Evolutionary conservation across 2,797 vertebrate genomes (phyloP).

Genomic region (Octomys mimax): DNA sequence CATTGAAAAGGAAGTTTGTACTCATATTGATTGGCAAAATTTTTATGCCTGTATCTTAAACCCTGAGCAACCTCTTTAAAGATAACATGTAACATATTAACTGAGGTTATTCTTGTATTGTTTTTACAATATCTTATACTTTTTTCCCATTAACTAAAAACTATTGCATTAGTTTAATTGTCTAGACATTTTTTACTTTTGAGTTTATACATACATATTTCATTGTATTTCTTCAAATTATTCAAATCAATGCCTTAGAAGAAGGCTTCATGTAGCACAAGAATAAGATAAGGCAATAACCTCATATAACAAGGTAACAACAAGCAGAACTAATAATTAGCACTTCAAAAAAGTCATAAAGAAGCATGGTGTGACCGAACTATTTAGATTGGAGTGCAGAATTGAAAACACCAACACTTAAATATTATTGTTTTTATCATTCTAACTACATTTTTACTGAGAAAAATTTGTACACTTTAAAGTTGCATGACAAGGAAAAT

Average conservation of each 20-base stretch:
- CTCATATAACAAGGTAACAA: not conserved
- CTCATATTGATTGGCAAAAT: too few species aligned
- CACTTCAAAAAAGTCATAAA: not conserved
- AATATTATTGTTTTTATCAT: not conserved
- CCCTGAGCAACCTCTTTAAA: too few species aligned
- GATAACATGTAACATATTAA: too few species aligned
- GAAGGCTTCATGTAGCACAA: not conserved
- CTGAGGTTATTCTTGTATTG: too few species aligned
- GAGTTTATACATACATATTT: not conserved
- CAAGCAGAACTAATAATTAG: not conserved
- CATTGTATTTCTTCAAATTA: not conserved
- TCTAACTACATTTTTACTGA: not conserved
- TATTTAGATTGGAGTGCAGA: not conserved
- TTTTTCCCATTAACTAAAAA: not conserved
- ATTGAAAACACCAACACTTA: not conserved
- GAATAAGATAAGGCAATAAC: not conserved
- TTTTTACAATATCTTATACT: too few species aligned
- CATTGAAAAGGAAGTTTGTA: too few species aligned
- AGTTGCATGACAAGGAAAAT: slow-evolving; percentile 53
- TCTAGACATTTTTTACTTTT: not conserved
- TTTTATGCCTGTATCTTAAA: too few species aligned
- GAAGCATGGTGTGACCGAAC: not conserved
- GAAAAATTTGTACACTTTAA: slow-evolving; percentile 59
- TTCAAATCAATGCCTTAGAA: not conserved
- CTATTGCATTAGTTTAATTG: not conserved